Conservation (phyloP, 2,113 vertebrate species). For the Bostrychus sinensis region DNA sequence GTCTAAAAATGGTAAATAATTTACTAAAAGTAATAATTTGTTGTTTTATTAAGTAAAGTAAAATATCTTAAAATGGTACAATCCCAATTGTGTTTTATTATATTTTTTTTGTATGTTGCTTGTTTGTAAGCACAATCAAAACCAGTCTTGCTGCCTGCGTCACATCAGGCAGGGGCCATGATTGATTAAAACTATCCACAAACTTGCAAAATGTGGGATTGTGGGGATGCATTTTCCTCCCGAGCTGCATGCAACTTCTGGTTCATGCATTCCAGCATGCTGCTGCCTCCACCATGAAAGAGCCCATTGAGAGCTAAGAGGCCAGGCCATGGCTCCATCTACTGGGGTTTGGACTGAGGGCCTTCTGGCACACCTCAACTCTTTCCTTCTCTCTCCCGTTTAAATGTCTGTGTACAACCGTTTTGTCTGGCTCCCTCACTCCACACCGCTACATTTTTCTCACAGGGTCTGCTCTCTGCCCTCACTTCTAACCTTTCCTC, state of each 20-base stretch:
- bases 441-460: conserved; percentile 14
- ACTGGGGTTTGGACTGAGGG: conserved; percentile 59
- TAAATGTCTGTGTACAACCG: conserved; percentile 26
- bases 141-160: neutral
- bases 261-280: conserved; percentile 62
- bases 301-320: conserved; percentile 71
- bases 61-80: neutral
- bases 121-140: neutral
- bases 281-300: conserved; percentile 71
- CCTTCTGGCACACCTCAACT: conserved; percentile 70
- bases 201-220: conserved; percentile 33
- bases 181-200: conserved; percentile 41
- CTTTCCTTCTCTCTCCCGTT: conserved; percentile 53
- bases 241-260: conserved; percentile 30
- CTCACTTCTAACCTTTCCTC: conserved; percentile 8
- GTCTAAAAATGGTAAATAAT: too few species aligned
- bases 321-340: conserved; percentile 64
- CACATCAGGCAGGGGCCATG: conserved; percentile 1
- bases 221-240: conserved; percentile 52
- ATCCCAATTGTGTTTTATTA: neutral
- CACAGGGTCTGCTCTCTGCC: neutral
- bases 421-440: conserved; percentile 13
- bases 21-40: too few species aligned
- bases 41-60: too few species aligned
- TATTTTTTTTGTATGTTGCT: neutral